A percentile compares a stretch with the other conserved stretches of the same genome.
Evolutionary conservation across 2,113 vertebrate species (phyloP).

Genomic region (Rhea americana): DNA sequence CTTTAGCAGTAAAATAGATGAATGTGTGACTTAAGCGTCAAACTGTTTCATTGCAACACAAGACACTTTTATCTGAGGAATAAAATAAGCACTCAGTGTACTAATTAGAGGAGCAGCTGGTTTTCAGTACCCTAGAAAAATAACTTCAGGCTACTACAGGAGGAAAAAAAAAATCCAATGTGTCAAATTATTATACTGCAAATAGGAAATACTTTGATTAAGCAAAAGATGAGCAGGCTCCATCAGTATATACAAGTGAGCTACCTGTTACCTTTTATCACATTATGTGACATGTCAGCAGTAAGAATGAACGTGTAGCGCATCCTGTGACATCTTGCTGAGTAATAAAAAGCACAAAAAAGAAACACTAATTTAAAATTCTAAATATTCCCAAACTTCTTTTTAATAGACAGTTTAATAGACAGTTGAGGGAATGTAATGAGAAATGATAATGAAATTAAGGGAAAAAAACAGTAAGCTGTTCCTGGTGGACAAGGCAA

Average conservation of each 20-base stretch:
- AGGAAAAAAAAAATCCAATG: background rate
- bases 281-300: background rate
- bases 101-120: constrained; percentile 62
- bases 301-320: background rate
- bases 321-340: background rate
- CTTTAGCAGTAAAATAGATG: constrained; percentile 22
- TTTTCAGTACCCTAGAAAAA: constrained; percentile 44
- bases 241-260: background rate
- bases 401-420: background rate
- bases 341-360: background rate
- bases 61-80: constrained; percentile 49
- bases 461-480: background rate
- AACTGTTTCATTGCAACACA: background rate
- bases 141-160: constrained; percentile 19
- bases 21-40: constrained; percentile 61
- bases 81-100: constrained; percentile 46
- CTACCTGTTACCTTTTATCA: background rate
- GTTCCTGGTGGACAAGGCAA: too few relatives aligned
- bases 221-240: background rate
- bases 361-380: background rate
- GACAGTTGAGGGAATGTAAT: background rate
- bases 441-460: background rate
- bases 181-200: constrained; percentile 14
- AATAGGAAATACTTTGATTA: background rate
- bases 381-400: background rate